Evolutionary conservation across 2,113 vertebrate genomes (phyloP).

Genomic region (rat (Rattus norvegicus)): DNA sequence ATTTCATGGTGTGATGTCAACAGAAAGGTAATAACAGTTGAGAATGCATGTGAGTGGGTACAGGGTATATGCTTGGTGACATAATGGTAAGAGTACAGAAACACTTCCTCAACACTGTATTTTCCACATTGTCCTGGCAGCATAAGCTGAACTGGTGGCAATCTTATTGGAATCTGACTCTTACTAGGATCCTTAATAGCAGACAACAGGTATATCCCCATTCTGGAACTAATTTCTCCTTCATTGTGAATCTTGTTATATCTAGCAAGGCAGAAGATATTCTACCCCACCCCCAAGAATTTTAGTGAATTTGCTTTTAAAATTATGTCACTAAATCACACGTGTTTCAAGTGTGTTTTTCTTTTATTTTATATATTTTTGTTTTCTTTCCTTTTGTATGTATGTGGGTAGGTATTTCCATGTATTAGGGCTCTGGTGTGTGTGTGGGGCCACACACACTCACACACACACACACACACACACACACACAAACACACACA

Average conservation of each 20-base stretch:
- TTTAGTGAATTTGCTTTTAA: not conserved
- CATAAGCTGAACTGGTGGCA: accelerated
- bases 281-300: no score
- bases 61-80: not conserved
- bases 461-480: no score
- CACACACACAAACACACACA: no score
- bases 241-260: not conserved
- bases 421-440: not conserved
- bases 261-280: not conserved
- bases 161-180: accelerated
- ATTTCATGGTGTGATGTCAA: accelerated
- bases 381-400: not conserved
- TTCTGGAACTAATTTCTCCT: not conserved
- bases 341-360: constrained; percentile 11
- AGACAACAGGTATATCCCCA: not conserved
- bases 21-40: accelerated
- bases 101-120: no score
- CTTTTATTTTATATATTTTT: not conserved
- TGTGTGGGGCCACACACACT: not conserved
- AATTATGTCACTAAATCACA: not conserved
- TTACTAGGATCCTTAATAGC: not conserved
- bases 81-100: not conserved
- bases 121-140: not conserved
- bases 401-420: no score
- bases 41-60: accelerated